Conservation (phyloP, 2,888 invertebrate species). For the Drosophila mayaguana region DNA sequence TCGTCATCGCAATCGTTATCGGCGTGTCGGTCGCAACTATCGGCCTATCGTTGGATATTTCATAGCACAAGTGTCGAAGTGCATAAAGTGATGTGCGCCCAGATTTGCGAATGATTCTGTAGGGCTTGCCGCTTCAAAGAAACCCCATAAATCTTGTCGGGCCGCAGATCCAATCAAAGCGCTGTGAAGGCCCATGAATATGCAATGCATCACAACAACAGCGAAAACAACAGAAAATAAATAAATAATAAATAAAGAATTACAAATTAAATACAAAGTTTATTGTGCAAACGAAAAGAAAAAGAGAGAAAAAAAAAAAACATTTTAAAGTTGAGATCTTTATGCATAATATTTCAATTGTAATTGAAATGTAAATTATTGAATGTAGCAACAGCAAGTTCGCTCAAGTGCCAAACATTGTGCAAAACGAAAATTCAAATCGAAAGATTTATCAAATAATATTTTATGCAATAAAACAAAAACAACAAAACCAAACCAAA, state of each 20-base stretch:
- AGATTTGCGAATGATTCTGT: slow-evolving; percentile 61
- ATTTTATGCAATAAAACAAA: slow-evolving; percentile 46
- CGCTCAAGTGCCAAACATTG: slow-evolving; percentile 68
- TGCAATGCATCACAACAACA: slow-evolving; percentile 51
- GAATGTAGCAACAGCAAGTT: slow-evolving; percentile 37
- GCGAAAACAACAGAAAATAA: slow-evolving; percentile 43
- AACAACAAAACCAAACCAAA: slow-evolving; percentile 10
- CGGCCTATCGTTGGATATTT: slow-evolving; percentile 3
- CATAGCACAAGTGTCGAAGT: slow-evolving; percentile 33
- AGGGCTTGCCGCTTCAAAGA: slow-evolving; percentile 36
- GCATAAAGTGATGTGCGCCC: slow-evolving; percentile 21
- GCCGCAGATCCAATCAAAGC: slow-evolving; percentile 47
- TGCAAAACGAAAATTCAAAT: slow-evolving; percentile 55
- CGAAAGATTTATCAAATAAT: slow-evolving; percentile 40
- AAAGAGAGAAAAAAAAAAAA: slow-evolving; percentile 13
- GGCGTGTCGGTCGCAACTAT: slow-evolving; percentile 1
- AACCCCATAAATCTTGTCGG: slow-evolving; percentile 68
- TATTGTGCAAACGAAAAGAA: slow-evolving; percentile 43
- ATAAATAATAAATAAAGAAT: slow-evolving; percentile 26
- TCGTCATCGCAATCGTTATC: slow-evolving; percentile 7
- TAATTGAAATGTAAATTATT: slow-evolving; percentile 57
- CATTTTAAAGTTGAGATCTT: slow-evolving; percentile 36
- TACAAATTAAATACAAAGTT: slow-evolving; percentile 4
- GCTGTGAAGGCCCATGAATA: slow-evolving; percentile 61
- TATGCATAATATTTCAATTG: slow-evolving; percentile 46